Conservation (phyloP, 2,888 invertebrate species). For the Volucella bombylans region DNA sequence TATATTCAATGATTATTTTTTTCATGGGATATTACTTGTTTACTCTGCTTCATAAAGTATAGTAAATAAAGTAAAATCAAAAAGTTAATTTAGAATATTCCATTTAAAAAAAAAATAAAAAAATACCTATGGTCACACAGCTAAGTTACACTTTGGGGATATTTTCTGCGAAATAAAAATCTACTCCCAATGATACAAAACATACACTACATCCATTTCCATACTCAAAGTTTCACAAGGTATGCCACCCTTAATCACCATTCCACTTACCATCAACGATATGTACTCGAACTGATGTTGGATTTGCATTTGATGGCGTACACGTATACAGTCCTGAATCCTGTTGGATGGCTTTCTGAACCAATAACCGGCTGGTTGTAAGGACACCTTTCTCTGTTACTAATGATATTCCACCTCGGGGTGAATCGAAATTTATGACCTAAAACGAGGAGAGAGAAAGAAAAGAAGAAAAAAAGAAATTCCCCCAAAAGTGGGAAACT, state of each 20-base stretch:
- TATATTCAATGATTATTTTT: too few species aligned
- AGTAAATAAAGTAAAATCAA: too few species aligned
- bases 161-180: not conserved
- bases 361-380: constrained; percentile 91
- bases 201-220: not conserved
- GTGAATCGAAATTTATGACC: constrained; percentile 95
- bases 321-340: constrained; percentile 93
- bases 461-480: constrained; percentile 42
- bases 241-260: constrained; percentile 30
- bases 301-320: constrained; percentile 91
- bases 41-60: too few species aligned
- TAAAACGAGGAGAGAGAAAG: constrained; percentile 80
- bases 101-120: too few species aligned
- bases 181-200: not conserved
- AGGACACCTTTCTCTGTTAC: constrained; percentile 93
- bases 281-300: constrained; percentile 90
- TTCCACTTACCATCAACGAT: constrained; percentile 90
- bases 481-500: constrained; percentile 20
- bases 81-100: too few species aligned
- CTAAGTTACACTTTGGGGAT: too few species aligned
- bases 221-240: not conserved
- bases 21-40: too few species aligned
- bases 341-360: constrained; percentile 90
- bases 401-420: constrained; percentile 92
- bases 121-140: too few species aligned